Evolutionary conservation across 2,113 vertebrate genomes (phyloP).

Genomic region (Aspidoscelis tigris): DNA sequence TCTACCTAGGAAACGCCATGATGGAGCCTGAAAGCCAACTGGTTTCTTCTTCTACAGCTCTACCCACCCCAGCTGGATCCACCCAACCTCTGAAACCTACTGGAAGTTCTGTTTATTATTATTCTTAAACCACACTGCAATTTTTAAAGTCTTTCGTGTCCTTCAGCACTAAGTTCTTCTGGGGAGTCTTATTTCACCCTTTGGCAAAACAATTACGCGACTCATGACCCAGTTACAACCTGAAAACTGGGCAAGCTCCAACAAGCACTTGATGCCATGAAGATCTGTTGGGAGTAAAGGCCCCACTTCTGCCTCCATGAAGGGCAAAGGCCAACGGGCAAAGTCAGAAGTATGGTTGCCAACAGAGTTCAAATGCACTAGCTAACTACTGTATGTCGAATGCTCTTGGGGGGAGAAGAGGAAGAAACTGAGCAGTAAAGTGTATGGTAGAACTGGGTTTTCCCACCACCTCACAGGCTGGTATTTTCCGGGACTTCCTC

Average conservation of each 20-base stretch:
- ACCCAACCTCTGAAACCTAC: neutral
- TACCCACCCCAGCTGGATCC: neutral
- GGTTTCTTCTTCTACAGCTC: neutral
- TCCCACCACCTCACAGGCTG: neutral
- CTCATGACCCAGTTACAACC: neutral
- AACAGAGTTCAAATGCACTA: neutral
- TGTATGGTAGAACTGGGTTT: too few species aligned
- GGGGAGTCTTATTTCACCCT: rapidly evolving
- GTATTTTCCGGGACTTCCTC: neutral
- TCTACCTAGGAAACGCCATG: neutral
- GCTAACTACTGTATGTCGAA: too few species aligned
- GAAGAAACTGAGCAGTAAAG: neutral
- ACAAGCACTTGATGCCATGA: neutral
- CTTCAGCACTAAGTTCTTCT: slow-evolving; percentile 9
- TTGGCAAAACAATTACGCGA: slow-evolving; percentile 26
- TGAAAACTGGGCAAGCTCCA: neutral
- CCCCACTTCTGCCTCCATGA: neutral
- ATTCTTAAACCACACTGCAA: neutral
- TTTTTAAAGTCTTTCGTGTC: neutral
- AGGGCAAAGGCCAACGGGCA: rapidly evolving
- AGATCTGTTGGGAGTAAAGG: neutral
- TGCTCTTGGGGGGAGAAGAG: too few species aligned
- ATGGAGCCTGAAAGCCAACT: too few species aligned
- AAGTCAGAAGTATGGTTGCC: too few species aligned
- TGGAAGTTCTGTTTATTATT: too few species aligned